Percentiles rank a stretch among this genome's conserved stretches.
Conservation (phyloP, 2,797 vertebrate species). For the Bovichtus diacanthus region DNA sequence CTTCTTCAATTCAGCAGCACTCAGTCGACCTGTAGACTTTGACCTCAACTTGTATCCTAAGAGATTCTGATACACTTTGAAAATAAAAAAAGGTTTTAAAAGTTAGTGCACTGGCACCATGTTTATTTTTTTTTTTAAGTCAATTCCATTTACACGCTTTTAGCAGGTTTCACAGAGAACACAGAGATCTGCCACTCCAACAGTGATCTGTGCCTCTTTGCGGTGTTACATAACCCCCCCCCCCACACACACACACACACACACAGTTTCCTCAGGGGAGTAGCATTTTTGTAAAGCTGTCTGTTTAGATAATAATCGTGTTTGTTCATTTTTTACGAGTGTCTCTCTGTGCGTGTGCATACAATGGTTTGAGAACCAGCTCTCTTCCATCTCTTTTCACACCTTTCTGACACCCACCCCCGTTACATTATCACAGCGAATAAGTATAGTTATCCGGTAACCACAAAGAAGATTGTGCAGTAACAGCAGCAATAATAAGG, state of each 20-base stretch:
- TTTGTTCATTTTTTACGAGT: neutral
- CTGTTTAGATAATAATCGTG: slow-evolving; percentile 24
- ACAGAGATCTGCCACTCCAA: slow-evolving; percentile 36
- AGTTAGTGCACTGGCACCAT: neutral
- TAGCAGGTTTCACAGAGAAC: slow-evolving; percentile 27
- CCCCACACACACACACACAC: neutral
- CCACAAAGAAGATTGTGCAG: slow-evolving; percentile 30
- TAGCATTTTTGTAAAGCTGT: slow-evolving; percentile 24
- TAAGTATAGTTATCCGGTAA: slow-evolving; percentile 40
- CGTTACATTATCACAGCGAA: slow-evolving; percentile 36
- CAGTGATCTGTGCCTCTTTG: slow-evolving; percentile 40
- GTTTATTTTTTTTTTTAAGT: neutral
- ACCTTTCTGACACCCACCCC: slow-evolving; percentile 49
- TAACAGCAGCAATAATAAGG: slow-evolving; percentile 8
- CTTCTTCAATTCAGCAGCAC: neutral
- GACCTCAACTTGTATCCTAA: neutral
- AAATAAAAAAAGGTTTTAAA: neutral
- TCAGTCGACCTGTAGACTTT: neutral
- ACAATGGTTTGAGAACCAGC: neutral
- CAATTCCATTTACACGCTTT: slow-evolving; percentile 31
- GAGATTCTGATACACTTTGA: neutral
- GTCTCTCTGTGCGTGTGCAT: neutral
- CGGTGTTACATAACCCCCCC: slow-evolving; percentile 49
- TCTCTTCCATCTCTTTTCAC: slow-evolving; percentile 52
- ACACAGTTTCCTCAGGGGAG: slow-evolving; percentile 29